Base-by-base conservation (phyloP, 2,113 vertebrate genomes). In the Pavo muticus region DNA sequence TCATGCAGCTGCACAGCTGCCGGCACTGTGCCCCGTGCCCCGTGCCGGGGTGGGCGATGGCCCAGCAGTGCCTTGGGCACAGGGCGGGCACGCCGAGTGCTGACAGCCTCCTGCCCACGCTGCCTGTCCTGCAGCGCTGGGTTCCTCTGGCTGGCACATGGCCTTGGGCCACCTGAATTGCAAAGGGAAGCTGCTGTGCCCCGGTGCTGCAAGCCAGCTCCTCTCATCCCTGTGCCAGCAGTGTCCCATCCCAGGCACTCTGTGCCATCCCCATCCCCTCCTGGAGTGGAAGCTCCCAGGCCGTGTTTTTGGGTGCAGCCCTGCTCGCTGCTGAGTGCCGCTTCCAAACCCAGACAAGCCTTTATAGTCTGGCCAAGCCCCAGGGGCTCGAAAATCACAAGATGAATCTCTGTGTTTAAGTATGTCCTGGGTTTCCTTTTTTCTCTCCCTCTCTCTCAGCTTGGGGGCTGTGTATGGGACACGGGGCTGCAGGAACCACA, bases 311-410 rank as follows among this genome's bases (percentile, higher is more conserved):
- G 61, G 37, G 61, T 29, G 61, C 61, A 56, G 67, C 52, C 63
- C 59, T 4, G 3, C 59, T 90, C 4, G 0, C 60, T 68, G 85
- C 52, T 72, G 73, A 91, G 76, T 65, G 84, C 80, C 29, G 80
- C 86, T 93, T 95, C 88, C 94, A 95, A 92, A 93, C 32, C 39
- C 88, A 91, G 90, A 88, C 67, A 25, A 21, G 67, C 42, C 92
- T 95, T 96, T 96, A 94, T 93, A 95, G 83, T 95, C 83, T 90
- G 94, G 83, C 96, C 96, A 96, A 96, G 91, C 92, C 95, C 92
- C 70, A 93, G 57, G 84, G 95, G 94, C 83, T 87, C 1, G 3
- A 93, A 96, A 96, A 93, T 92, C 95, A 52, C 83, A 95, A 88
- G 76, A 44, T 84, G 83, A 81, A 88, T 95, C 92, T 88, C 47